Evolutionary conservation across 92 coral and sea anemone genomes (phyloP).

Genomic region (Hydrozoanthus gracilis): DNA sequence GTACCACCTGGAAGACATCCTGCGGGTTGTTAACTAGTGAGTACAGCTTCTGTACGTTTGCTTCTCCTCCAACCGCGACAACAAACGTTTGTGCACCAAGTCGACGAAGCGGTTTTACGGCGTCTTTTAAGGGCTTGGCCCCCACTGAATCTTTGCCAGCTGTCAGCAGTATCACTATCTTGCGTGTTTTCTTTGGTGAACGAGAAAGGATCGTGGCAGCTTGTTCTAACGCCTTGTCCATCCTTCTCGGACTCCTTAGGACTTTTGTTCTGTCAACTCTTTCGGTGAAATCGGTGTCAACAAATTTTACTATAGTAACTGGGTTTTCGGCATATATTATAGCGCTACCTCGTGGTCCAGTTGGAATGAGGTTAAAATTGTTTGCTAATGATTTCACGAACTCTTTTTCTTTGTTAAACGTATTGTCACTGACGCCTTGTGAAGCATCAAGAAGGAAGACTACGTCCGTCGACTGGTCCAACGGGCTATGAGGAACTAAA

Average conservation of each 20-base stretch:
- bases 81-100: constrained; percentile 51
- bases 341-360: constrained; percentile 45
- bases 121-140: constrained; percentile 34
- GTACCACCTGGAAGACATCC: constrained; percentile 3
- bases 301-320: constrained; percentile 8
- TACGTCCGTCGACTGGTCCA: constrained; percentile 15
- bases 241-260: constrained; percentile 28
- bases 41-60: background rate
- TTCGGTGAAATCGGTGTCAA: constrained; percentile 13
- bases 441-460: constrained; percentile 36
- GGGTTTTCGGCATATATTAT: constrained; percentile 31
- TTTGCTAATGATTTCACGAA: constrained; percentile 22
- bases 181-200: constrained; percentile 34
- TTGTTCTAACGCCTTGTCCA: constrained; percentile 42
- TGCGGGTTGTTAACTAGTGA: constrained; percentile 6
- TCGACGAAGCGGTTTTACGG: constrained; percentile 45
- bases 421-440: background rate
- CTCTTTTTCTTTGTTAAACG: constrained; percentile 22
- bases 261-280: constrained; percentile 36
- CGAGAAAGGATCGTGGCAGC: constrained; percentile 28
- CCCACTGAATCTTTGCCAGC: constrained; percentile 45
- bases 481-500: constrained; percentile 31
- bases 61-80: constrained; percentile 28
- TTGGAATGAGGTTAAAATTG: constrained; percentile 24
- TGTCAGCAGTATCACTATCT: constrained; percentile 55